Conservation (phyloP, 2,888 invertebrate species). For the Chymomyza fuscimana region DNA sequence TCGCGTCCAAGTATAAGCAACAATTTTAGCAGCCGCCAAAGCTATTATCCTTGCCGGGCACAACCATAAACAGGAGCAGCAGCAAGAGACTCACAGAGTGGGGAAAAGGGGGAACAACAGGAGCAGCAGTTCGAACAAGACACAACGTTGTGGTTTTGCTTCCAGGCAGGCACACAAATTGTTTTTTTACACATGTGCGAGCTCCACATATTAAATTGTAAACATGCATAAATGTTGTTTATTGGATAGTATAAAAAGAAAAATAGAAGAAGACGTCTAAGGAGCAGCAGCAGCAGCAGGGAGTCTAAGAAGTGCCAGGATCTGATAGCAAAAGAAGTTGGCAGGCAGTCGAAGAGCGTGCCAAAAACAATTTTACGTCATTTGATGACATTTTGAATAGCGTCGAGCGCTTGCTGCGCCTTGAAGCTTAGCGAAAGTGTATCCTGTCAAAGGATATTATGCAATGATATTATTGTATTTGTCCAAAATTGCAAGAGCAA, state of each 20-base stretch:
- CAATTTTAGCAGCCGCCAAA: conserved; percentile 58
- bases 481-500: conserved; percentile 19
- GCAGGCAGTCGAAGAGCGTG: conserved; percentile 35
- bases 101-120: not conserved
- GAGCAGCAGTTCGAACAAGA: not conserved
- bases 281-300: not conserved
- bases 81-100: not conserved
- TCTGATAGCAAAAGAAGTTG: conserved; percentile 25
- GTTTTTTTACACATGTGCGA: conserved; percentile 65
- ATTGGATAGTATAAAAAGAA: conserved; percentile 43
- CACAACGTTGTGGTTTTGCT: not conserved
- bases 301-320: conserved; percentile 1
- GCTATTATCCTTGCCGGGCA: conserved; percentile 47
- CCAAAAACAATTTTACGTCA: conserved; percentile 60
- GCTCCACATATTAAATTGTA: conserved; percentile 66
- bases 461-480: conserved; percentile 61
- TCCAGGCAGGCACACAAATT: conserved; percentile 43
- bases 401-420: conserved; percentile 33
- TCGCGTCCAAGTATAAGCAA: conserved; percentile 61
- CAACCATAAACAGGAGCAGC: no score
- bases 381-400: conserved; percentile 59
- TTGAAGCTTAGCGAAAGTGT: conserved; percentile 64
- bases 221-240: conserved; percentile 66
- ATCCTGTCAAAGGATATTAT: conserved; percentile 65
- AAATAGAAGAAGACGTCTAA: not conserved